phyloP scores from a whole-genome alignment of 2,888 invertebrate genomes.

The Andricus curvator region DNA sequence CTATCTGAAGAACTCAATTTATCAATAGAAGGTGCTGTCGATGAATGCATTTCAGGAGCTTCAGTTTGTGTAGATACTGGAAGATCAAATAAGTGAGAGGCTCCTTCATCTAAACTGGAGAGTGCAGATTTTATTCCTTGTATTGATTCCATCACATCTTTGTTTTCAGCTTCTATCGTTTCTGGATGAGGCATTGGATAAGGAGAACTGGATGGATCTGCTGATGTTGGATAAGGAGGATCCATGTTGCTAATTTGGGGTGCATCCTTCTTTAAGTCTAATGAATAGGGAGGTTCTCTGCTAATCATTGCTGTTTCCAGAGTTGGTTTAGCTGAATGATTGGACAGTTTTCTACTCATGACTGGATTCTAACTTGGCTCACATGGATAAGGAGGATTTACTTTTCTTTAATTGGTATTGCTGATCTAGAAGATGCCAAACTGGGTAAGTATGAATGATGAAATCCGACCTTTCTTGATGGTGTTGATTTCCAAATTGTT shows the following conservation, averaged over 20 bases:
- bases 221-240: not conserved
- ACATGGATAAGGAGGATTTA: not conserved
- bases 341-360: too few relatives aligned
- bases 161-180: too few relatives aligned
- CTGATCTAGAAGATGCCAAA: not conserved
- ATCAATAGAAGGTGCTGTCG: not conserved
- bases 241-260: not conserved
- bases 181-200: not conserved
- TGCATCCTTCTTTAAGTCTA: not conserved
- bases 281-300: not conserved
- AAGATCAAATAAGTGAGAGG: conserved; percentile 1
- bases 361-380: not conserved
- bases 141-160: not conserved
- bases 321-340: not conserved
- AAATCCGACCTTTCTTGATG: not conserved
- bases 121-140: not conserved
- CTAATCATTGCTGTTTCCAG: not conserved
- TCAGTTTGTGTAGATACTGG: not conserved
- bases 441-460: not conserved
- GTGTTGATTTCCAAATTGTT: not conserved
- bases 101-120: too few relatives aligned
- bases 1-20: not conserved
- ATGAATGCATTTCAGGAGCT: not conserved
- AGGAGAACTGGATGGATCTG: not conserved
- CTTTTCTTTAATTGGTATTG: not conserved